A percentile compares a stretch with the other conserved stretches of the same genome.
Conservation (phyloP, 2,888 invertebrate genomes). For the Luffia ferchaultella region DNA sequence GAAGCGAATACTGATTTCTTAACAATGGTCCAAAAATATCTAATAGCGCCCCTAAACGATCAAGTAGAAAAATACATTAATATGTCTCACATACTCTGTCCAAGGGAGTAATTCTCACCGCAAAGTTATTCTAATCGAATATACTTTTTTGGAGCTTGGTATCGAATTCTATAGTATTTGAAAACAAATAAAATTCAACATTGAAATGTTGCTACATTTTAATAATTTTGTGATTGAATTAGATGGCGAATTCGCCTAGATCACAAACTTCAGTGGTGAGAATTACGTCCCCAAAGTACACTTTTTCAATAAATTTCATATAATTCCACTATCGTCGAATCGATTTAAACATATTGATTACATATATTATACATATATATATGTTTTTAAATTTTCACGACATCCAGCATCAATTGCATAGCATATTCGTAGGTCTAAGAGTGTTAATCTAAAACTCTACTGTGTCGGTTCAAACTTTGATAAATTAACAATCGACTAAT, state of each 20-base stretch:
- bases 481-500: neutral
- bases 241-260: too few species aligned
- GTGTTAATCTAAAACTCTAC: conserved; percentile 51
- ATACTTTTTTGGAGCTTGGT: too few species aligned
- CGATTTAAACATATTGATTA: conserved; percentile 16
- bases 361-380: conserved; percentile 24
- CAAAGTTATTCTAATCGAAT: too few species aligned
- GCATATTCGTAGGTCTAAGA: conserved; percentile 47
- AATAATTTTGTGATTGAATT: too few species aligned
- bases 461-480: conserved; percentile 38
- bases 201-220: too few species aligned
- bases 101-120: neutral
- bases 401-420: conserved; percentile 32
- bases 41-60: conserved; percentile 60
- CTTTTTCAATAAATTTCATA: too few species aligned
- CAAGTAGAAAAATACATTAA: conserved; percentile 59
- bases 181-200: too few species aligned
- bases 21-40: conserved; percentile 67
- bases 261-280: too few species aligned
- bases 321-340: too few species aligned
- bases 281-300: too few species aligned
- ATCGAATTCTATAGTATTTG: too few species aligned
- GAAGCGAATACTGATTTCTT: conserved; percentile 55
- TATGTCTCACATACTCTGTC: neutral
- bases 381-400: conserved; percentile 21